These are phyloP conservation scores for Microctenopoma lineatum DNA, from an alignment of 2,797 vertebrate genomes.

Conservation along the genomic window DNA sequence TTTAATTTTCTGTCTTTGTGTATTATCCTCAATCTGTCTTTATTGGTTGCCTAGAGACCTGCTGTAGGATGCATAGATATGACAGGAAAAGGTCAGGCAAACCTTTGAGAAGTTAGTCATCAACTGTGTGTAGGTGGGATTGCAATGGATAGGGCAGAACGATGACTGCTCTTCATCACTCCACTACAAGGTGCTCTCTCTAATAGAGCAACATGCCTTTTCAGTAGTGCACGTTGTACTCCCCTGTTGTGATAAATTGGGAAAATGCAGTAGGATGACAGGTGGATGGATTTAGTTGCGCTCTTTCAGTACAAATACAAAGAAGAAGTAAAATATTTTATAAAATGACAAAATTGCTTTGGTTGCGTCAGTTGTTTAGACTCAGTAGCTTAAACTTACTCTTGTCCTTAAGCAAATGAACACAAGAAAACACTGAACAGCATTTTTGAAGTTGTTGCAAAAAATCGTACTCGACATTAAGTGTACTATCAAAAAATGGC, in stretches of 20 bases:
- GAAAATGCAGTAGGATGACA: not conserved
- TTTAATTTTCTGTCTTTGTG: constrained; percentile 53
- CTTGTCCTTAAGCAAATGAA: constrained; percentile 15
- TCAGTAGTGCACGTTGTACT: no score
- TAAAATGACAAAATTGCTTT: constrained; percentile 14
- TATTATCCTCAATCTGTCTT: constrained; percentile 42
- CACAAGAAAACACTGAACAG: constrained; percentile 6
- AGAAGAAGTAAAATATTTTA: not conserved
- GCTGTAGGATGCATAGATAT: constrained; percentile 76
- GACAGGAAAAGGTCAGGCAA: constrained; percentile 78
- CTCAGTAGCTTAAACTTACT: constrained; percentile 8
- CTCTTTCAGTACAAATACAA: constrained; percentile 8
- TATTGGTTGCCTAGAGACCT: constrained; percentile 78
- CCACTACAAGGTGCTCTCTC: constrained; percentile 6
- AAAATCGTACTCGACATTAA: constrained; percentile 23
- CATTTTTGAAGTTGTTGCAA: constrained; percentile 5
- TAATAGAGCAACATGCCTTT: no score
- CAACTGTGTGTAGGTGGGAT: constrained; percentile 66
- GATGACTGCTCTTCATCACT: constrained; percentile 44
- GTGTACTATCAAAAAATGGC: not conserved
- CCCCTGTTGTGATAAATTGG: not conserved
- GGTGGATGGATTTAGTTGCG: not conserved
- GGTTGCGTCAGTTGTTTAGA: not conserved
- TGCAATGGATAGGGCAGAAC: constrained; percentile 38
- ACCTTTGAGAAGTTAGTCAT: constrained; percentile 80